These are phyloP conservation scores for Synanthedon myopaeformis DNA, from an alignment of 2,888 invertebrate species.

Conservation along the genomic window DNA sequence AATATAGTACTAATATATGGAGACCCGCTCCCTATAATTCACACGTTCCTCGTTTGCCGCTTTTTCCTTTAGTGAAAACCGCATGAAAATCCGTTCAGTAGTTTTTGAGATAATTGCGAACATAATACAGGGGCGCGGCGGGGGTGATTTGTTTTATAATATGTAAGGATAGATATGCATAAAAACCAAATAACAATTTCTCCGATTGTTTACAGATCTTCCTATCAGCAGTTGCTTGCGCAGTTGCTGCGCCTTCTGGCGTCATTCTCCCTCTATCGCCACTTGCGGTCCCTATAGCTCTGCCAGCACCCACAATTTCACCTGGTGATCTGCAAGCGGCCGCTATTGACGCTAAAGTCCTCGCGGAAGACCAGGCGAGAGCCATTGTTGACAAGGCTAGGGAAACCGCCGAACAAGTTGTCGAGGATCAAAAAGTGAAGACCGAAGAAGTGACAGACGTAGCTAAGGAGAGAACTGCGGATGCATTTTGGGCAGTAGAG, in stretches of 20 bases:
- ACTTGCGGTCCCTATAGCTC: conserved; percentile 11
- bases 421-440: conserved; percentile 32
- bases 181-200: not conserved
- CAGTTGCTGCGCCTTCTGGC: conserved; percentile 11
- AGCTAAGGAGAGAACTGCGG: conserved; percentile 23
- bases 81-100: too few relatives aligned
- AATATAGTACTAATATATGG: too few relatives aligned
- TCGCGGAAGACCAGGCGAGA: conserved; percentile 18
- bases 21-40: too few relatives aligned
- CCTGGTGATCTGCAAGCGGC: conserved; percentile 55
- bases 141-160: too few relatives aligned
- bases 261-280: not conserved
- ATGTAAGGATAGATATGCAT: not conserved
- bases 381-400: conserved; percentile 26
- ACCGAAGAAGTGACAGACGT: conserved; percentile 23
- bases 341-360: conserved; percentile 44
- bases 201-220: not conserved
- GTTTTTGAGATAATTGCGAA: not conserved
- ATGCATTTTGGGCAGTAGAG: conserved; percentile 31
- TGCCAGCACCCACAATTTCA: conserved; percentile 33
- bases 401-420: conserved; percentile 22
- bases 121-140: too few relatives aligned
- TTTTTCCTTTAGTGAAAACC: too few relatives aligned
- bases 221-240: conserved; percentile 7
- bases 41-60: too few relatives aligned